Conservation (phyloP, 2,888 invertebrate species). For the Diarsia rubi region DNA sequence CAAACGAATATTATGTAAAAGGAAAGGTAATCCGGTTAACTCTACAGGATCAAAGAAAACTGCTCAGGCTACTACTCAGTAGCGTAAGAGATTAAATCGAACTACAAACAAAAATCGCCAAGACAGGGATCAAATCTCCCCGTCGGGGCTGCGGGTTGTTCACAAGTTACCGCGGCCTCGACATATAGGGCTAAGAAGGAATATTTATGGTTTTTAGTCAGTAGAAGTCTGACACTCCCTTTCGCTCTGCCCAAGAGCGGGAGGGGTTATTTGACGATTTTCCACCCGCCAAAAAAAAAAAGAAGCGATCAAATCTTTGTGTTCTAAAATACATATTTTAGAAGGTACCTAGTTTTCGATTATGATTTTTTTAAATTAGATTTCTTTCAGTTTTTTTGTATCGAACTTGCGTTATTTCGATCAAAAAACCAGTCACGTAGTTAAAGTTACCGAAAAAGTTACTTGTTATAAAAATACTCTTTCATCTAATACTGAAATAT, state of each 20-base stretch:
- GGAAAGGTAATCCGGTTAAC: background rate
- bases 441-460: constrained; percentile 18
- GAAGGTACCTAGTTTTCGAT: background rate
- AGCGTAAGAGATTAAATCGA: background rate
- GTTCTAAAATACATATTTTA: background rate
- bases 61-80: background rate
- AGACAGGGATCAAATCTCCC: no score
- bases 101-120: background rate
- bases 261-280: no score
- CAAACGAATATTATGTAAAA: background rate
- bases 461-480: constrained; percentile 14
- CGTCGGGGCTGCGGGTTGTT: no score
- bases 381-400: constrained; percentile 8
- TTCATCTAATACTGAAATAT: background rate
- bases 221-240: no score
- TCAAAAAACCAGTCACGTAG: constrained; percentile 17
- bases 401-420: constrained; percentile 1
- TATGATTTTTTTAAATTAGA: no score
- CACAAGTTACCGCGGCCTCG: no score
- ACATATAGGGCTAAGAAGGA: no score
- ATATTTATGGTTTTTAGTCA: no score
- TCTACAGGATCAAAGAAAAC: constrained; percentile 1
- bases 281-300: no score
- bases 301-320: no score
- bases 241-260: no score